These are phyloP conservation scores for Tachina lurida DNA, from an alignment of 2,888 invertebrate species.

Conservation along the genomic window DNA sequence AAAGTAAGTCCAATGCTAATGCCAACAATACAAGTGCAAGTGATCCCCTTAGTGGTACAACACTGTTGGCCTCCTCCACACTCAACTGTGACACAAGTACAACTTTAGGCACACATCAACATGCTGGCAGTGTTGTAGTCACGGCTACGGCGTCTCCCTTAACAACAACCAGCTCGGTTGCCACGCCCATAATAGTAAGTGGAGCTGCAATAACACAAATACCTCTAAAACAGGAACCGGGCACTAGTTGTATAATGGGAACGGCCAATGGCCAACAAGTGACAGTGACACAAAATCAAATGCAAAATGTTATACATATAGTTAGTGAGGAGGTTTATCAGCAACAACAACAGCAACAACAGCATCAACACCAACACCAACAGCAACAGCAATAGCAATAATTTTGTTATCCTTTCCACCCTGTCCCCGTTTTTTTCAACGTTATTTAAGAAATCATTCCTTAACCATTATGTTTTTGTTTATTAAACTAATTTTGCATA, in stretches of 20 bases:
- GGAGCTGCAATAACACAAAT: conserved; percentile 65
- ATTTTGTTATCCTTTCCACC: background rate
- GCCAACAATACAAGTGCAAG: conserved; percentile 73
- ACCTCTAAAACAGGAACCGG: conserved; percentile 72
- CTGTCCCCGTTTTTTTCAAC: background rate
- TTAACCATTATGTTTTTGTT: conserved; percentile 22
- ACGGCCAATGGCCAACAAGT: conserved; percentile 63
- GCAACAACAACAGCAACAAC: conserved; percentile 75
- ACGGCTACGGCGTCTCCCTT: conserved; percentile 43
- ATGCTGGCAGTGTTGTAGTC: conserved; percentile 18
- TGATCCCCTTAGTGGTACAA: conserved; percentile 71
- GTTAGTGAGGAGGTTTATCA: conserved; percentile 79
- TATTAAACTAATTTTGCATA: conserved; percentile 24
- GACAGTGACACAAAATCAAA: conserved; percentile 52
- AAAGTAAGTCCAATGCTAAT: conserved; percentile 80
- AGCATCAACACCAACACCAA: too few species aligned
- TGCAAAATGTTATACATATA: conserved; percentile 80
- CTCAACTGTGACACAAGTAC: conserved; percentile 58
- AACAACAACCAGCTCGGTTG: conserved; percentile 69
- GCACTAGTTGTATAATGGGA: conserved; percentile 64
- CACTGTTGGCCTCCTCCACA: conserved; percentile 66
- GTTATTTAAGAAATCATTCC: conserved; percentile 37
- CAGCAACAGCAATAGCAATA: conserved; percentile 75
- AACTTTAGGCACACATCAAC: conserved; percentile 45
- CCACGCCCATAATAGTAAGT: conserved; percentile 73